Base-by-base conservation (phyloP, 2,113 vertebrate genomes). In the Oreochromis niloticus region DNA sequence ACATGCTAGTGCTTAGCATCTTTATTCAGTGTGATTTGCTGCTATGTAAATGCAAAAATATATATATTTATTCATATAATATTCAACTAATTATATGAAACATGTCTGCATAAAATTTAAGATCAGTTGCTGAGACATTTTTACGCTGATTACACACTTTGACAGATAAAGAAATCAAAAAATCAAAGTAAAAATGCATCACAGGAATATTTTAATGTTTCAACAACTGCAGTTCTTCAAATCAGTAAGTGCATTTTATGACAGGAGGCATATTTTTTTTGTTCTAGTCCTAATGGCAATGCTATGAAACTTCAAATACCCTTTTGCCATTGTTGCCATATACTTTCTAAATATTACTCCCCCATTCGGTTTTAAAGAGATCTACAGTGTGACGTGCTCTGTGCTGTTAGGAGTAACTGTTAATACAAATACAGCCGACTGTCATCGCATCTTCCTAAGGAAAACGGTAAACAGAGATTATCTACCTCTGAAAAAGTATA, bases 111-210 rank as follows among this genome's bases (percentile, higher is more conserved):
- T 2, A 1, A 27, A 75, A 50, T 78, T 7, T 52, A 2, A 32
- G 27, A 24, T 30, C 41, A 75, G 24, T 32, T 32, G 27, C 27
- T n/a, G 43, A 78, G 46, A 50, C 27, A 8, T 34, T 78, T 78
- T 78, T 30, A 75, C 43, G 43, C 24, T 32, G 71, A 30, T 48
- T 48, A 46, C 43, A 78, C 10, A 32, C 30, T 19, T 78, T 32
- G 43, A 48, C 71, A 48, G 43, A 78, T 50, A 30, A 50, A 78
- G 6, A 50, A 50, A 50, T 48, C 14, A 50, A 43, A 75, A 12
- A 24, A 75, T 75, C 71, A 75, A 75, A 75, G 41, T 48, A 30
- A 75, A 30, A 48, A 19, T 75, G 71, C 71, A 75, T 75, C 41
- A 48, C 24, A 48, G 41, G 24, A 27, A 48, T 46, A 75, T 46